These are phyloP conservation scores for Drosophila phalerata DNA, from an alignment of 2,888 invertebrate species.

Conservation along the genomic window DNA sequence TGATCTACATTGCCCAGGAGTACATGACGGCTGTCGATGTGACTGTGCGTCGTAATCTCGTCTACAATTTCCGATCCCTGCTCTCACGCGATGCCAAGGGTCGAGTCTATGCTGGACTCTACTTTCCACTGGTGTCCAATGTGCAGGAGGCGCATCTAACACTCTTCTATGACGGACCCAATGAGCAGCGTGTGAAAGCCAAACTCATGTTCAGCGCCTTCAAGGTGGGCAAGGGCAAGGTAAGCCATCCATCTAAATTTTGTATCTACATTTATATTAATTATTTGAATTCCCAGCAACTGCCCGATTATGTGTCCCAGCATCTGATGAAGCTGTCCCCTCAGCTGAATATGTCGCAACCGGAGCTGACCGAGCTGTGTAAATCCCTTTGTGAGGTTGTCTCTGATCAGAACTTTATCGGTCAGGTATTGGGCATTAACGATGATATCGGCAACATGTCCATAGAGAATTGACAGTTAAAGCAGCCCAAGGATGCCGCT, in stretches of 20 bases:
- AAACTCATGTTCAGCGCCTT: slow-evolving; percentile 92
- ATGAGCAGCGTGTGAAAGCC: slow-evolving; percentile 89
- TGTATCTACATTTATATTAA: background rate
- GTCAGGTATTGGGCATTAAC: slow-evolving; percentile 92
- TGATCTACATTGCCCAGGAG: slow-evolving; percentile 92
- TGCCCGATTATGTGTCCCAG: slow-evolving; percentile 88
- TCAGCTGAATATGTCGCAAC: slow-evolving; percentile 90
- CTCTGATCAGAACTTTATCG: slow-evolving; percentile 90
- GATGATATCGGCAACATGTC: slow-evolving; percentile 92
- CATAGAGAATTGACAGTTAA: slow-evolving; percentile 88
- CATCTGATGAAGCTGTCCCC: slow-evolving; percentile 90
- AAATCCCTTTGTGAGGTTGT: slow-evolving; percentile 89
- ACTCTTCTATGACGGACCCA: slow-evolving; percentile 90
- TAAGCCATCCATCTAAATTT: background rate
- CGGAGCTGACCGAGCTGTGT: slow-evolving; percentile 88
- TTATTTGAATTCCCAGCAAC: slow-evolving; percentile 83
- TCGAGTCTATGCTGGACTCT: slow-evolving; percentile 93
- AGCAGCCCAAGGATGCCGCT: slow-evolving; percentile 79
- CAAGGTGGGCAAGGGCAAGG: slow-evolving; percentile 87
- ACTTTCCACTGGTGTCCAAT: slow-evolving; percentile 91
- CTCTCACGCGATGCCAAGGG: slow-evolving; percentile 94
- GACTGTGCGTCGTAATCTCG: slow-evolving; percentile 95
- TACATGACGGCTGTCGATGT: slow-evolving; percentile 93
- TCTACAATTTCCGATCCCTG: slow-evolving; percentile 92
- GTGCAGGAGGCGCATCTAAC: slow-evolving; percentile 89